A percentile compares a stretch with the other conserved stretches of the same genome.
Evolutionary conservation across 2,113 vertebrate genomes (phyloP).

Genomic region (Isurus oxyrinchus): DNA sequence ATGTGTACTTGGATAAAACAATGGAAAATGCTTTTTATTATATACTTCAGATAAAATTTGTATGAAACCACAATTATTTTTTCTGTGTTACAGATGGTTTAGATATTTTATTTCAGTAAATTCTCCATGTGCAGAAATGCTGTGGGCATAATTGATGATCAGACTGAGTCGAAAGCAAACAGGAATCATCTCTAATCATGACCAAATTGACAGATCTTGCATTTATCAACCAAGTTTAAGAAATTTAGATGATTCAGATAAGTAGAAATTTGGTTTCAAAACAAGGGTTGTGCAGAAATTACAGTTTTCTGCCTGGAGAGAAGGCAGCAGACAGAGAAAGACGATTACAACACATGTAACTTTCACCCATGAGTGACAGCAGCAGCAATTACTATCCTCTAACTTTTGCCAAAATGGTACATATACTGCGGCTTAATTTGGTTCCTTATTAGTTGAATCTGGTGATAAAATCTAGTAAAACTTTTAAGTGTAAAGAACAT

Average conservation of each 20-base stretch:
- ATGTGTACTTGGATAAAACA: background rate
- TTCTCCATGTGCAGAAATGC: background rate
- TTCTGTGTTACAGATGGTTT: background rate
- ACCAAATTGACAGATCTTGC: background rate
- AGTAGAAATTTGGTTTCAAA: background rate
- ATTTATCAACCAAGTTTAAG: background rate
- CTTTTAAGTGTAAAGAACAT: background rate
- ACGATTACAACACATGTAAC: background rate
- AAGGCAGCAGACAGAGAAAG: background rate
- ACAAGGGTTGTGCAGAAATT: background rate
- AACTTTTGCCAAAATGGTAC: background rate
- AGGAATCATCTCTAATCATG: background rate
- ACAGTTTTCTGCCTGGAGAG: background rate
- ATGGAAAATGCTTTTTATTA: constrained; percentile 6
- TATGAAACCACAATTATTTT: constrained; percentile 10
- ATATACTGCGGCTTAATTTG: background rate
- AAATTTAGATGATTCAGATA: background rate
- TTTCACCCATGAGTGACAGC: background rate
- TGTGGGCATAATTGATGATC: background rate
- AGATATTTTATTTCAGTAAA: background rate
- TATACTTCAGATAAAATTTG: constrained; percentile 16
- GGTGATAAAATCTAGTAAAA: background rate
- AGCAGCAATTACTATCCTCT: background rate
- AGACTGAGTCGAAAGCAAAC: background rate
- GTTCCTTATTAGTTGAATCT: background rate